Percentiles rank a stretch among this genome's conserved stretches.
Conservation (phyloP, 1,140 invertebrate genomes). For the Cyphomyrmex costatus region DNA sequence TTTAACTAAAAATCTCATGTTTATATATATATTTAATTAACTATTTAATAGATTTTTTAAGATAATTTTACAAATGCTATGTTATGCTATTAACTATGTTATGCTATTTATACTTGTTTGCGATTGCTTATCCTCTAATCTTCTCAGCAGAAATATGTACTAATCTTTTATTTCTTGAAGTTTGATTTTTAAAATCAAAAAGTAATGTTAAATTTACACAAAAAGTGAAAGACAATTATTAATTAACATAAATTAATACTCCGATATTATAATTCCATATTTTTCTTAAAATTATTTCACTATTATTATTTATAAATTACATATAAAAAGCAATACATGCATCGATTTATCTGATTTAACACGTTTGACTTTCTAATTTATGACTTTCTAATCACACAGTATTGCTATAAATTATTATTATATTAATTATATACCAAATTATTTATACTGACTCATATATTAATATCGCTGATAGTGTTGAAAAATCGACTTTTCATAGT, state of each 20-base stretch:
- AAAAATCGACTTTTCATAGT: not conserved
- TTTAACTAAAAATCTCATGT: not conserved
- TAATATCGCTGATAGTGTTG: not conserved
- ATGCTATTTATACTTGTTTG: too few relatives aligned
- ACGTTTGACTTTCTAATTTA: not conserved
- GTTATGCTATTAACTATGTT: too few relatives aligned
- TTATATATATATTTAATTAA: conserved; percentile 11
- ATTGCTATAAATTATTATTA: conserved; percentile 7
- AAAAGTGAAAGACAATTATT: not conserved
- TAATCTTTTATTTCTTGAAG: too few relatives aligned
- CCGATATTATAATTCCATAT: not conserved
- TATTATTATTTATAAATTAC: not conserved
- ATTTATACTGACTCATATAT: not conserved
- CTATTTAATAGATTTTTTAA: not conserved
- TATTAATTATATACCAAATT: not conserved
- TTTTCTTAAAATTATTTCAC: not conserved
- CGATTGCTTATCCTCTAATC: too few relatives aligned
- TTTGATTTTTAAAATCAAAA: too few relatives aligned
- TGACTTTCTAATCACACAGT: not conserved
- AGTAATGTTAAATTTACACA: too few relatives aligned
- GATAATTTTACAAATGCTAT: not conserved
- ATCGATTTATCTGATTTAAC: not conserved
- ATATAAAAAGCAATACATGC: not conserved
- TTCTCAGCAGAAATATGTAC: too few relatives aligned
- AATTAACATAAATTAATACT: conserved; percentile 7